Evolutionary conservation across 1,140 invertebrate species (phyloP).

Genomic region (Drosophila persimilis): DNA sequence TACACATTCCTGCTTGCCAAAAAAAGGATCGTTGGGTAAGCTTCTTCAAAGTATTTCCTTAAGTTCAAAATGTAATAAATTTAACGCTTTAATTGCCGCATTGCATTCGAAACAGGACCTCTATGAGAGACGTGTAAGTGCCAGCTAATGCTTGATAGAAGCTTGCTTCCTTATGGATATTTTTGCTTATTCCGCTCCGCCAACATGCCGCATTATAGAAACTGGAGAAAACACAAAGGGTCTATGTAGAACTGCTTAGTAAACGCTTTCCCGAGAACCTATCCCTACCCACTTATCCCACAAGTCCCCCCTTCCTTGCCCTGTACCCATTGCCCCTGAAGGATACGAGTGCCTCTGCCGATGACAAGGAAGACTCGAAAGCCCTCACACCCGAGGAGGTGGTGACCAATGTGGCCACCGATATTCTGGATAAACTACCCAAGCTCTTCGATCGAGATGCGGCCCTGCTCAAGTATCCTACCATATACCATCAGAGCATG

Average conservation of each 20-base stretch:
- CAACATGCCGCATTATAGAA: constrained; percentile 46
- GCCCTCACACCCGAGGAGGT: constrained; percentile 86
- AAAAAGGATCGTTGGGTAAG: constrained; percentile 74
- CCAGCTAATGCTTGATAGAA: background rate
- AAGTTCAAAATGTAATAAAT: background rate
- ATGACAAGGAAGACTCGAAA: constrained; percentile 63
- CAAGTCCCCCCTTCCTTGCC: constrained; percentile 73
- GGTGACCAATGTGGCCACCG: constrained; percentile 87
- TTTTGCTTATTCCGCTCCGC: constrained; percentile 1
- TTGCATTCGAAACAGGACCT: constrained; percentile 54
- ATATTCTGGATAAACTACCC: constrained; percentile 90
- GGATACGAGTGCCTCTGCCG: constrained; percentile 82
- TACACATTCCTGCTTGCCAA: constrained; percentile 16
- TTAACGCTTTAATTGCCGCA: constrained; percentile 6
- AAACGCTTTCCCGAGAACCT: constrained; percentile 76
- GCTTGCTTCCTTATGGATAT: constrained; percentile 15
- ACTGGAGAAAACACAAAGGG: constrained; percentile 66
- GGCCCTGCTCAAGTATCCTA: constrained; percentile 90
- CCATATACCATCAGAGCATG: constrained; percentile 90
- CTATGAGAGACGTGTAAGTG: constrained; percentile 76
- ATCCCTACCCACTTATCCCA: constrained; percentile 69
- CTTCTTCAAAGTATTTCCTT: background rate
- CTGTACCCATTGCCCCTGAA: constrained; percentile 61
- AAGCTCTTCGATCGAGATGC: constrained; percentile 88
- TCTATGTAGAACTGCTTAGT: constrained; percentile 66